Conservation (phyloP, 2,797 vertebrate species). For the Sciurus carolinensis region DNA sequence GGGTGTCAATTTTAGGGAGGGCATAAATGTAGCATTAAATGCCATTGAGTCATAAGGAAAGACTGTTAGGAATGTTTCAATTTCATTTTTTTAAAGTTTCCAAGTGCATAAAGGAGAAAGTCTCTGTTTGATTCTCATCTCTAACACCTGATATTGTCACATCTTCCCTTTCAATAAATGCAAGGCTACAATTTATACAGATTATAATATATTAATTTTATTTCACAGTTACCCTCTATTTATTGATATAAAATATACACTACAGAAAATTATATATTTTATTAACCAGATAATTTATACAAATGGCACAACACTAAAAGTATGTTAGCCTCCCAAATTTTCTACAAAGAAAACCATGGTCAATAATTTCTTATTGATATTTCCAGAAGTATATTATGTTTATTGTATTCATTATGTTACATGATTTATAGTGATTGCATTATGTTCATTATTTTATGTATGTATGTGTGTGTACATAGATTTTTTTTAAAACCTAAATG, state of each 20-base stretch:
- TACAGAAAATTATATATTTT: constrained; percentile 41
- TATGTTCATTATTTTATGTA: background rate
- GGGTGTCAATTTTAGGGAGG: background rate
- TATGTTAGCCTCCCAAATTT: background rate
- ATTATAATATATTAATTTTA: background rate
- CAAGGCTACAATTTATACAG: background rate
- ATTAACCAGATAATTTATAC: background rate
- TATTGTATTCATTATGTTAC: too few species aligned
- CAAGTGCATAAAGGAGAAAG: background rate
- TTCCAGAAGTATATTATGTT: constrained; percentile 37
- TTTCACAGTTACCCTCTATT: constrained; percentile 43
- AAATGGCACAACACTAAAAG: background rate
- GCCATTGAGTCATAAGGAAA: background rate
- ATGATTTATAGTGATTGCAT: too few species aligned
- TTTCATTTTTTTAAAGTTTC: constrained; percentile 33
- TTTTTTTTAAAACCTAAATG: background rate
- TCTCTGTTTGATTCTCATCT: background rate
- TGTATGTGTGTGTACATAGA: background rate
- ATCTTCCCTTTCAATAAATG: constrained; percentile 33
- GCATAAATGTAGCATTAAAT: background rate
- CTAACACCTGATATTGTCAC: background rate
- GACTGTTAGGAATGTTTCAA: background rate
- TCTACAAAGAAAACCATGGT: background rate
- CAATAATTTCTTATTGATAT: background rate
- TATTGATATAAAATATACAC: constrained; percentile 29